Evolutionary conservation across 2,888 invertebrate genomes (phyloP).

Genomic region (Nemotelus nigrinus): DNA sequence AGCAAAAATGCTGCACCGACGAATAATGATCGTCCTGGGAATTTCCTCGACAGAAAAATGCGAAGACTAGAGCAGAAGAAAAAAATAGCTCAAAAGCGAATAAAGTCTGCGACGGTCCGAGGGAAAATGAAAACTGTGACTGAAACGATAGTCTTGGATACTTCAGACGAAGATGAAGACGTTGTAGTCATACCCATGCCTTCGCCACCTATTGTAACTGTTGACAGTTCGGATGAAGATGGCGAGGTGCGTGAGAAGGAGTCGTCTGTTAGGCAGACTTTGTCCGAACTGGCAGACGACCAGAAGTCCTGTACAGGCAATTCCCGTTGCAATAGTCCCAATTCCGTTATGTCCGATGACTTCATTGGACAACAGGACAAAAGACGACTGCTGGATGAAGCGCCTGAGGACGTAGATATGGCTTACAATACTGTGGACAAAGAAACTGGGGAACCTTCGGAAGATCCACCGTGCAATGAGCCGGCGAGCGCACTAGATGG

Average conservation of each 20-base stretch:
- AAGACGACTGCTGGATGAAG: slow-evolving; percentile 55
- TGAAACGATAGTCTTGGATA: slow-evolving; percentile 55
- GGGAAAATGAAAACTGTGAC: slow-evolving; percentile 36
- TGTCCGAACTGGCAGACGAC: neutral
- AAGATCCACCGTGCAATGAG: neutral
- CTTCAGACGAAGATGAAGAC: slow-evolving; percentile 58
- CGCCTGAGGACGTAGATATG: slow-evolving; percentile 59
- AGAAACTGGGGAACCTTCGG: neutral
- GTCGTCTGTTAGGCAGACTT: slow-evolving; percentile 48
- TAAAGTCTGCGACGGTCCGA: slow-evolving; percentile 55
- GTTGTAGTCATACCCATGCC: slow-evolving; percentile 59
- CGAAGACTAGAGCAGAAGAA: slow-evolving; percentile 56
- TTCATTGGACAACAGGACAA: slow-evolving; percentile 62
- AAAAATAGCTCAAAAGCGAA: slow-evolving; percentile 57
- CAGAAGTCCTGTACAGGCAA: slow-evolving; percentile 33
- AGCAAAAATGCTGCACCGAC: neutral
- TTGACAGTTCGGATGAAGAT: slow-evolving; percentile 59
- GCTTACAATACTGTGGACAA: neutral
- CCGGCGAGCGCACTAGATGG: neutral
- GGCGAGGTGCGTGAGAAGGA: slow-evolving; percentile 32
- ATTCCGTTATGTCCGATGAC: slow-evolving; percentile 62
- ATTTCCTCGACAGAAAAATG: slow-evolving; percentile 57
- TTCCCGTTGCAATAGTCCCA: slow-evolving; percentile 58
- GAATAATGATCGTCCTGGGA: neutral
- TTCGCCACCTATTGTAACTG: slow-evolving; percentile 57